Evolutionary conservation across 2,113 vertebrate species (phyloP), one percentile per base, ranked within the genome.

Genomic region (Halichoeres trimaculatus): DNA sequence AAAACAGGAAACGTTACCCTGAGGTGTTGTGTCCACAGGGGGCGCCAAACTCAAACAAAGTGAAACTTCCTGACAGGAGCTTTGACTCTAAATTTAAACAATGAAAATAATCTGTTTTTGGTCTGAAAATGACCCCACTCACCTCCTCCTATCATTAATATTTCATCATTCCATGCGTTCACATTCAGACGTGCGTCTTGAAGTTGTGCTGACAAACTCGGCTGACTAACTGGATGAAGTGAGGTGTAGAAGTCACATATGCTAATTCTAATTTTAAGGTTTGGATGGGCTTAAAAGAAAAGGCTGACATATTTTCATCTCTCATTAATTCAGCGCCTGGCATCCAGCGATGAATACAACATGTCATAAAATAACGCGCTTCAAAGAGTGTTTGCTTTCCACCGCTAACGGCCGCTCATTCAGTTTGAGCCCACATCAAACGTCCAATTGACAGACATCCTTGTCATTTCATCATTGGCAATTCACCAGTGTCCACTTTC

Each of bases 351-450:
- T 81, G 70, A 87, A 84, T 74, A 48, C 85, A 79, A 61, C 84
- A 63, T 81, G 81, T 74, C 76, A 78, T 72, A 50, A 86, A 90
- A 85, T 78, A 70, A 75, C 2, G 16, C 19, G 59, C 81, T 84
- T 91, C 88, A 90, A 88, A 91, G 84, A 55, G 10, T 58, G 48
- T 75, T 81, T 82, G 54, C 78, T 75, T 78, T 73, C 60, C 56
- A 34, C 64, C 17, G 67, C 78, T 72, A 52, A 14, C 69, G 47
- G 65, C 48, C 69, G 59, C 70, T 86, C 71, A 76, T 87, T 85
- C 69, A 62, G 72, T 55, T 59, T 60, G 67, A 76, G 56, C 53
- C 60, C n/a, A 66, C 83, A 86, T 88, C 84, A 87, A 90, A 87
- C 81, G 35, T 81, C 74, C 77, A 83, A 69, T 88, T 83, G 84